These are phyloP conservation scores for Varanus salvator DNA, from an alignment of 2,113 vertebrate genomes.

Conservation along the genomic window DNA sequence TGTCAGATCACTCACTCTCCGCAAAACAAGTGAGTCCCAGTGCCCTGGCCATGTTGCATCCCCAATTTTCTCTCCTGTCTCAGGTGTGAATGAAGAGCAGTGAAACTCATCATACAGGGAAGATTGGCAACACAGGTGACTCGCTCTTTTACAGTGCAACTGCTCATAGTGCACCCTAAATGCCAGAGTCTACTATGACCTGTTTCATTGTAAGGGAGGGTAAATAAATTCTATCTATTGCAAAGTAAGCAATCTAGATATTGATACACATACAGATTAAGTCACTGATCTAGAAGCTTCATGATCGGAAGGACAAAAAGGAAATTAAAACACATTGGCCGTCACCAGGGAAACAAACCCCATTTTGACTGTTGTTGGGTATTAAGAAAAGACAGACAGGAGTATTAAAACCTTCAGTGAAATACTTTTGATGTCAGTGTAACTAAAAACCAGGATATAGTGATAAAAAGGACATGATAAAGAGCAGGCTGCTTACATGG, in stretches of 20 bases:
- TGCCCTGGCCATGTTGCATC: no score
- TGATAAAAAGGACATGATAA: background rate
- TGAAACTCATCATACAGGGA: background rate
- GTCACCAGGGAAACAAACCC: background rate
- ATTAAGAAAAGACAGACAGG: background rate
- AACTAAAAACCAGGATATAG: conserved; percentile 13
- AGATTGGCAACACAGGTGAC: background rate
- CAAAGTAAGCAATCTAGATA: background rate
- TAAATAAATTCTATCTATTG: background rate
- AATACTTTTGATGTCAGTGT: background rate
- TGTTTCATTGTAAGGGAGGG: background rate
- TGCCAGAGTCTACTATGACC: background rate
- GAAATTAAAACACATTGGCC: background rate
- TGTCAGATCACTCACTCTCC: no score
- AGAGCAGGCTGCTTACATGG: background rate
- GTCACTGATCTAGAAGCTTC: background rate
- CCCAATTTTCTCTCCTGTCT: no score
- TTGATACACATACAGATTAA: background rate
- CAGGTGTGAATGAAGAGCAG: no score
- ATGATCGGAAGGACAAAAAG: background rate
- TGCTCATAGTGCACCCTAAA: no score
- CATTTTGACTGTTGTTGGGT: background rate
- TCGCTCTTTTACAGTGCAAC: no score
- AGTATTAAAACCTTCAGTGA: background rate
- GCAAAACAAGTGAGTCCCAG: no score